These are phyloP conservation scores for Nothocercus nigrocapillus DNA, from an alignment of 2,113 vertebrate genomes.

Conservation along the genomic window DNA sequence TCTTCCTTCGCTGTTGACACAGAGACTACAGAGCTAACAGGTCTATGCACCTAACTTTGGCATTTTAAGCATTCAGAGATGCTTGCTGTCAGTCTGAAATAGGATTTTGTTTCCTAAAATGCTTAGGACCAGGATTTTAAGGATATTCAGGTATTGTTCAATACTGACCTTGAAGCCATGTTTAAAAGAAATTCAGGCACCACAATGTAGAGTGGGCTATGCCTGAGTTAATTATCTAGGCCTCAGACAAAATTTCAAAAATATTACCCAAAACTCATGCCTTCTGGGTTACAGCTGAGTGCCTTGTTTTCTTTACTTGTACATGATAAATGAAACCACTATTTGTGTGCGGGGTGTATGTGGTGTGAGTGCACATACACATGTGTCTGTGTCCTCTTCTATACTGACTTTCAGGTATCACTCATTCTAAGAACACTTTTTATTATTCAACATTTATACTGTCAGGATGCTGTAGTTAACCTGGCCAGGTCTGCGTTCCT, in stretches of 20 bases:
- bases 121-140: background rate
- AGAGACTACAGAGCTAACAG: background rate
- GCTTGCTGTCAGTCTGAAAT: background rate
- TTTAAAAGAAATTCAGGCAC: background rate
- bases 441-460: background rate
- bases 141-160: background rate
- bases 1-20: background rate
- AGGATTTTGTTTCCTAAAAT: background rate
- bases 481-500: background rate
- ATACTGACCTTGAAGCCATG: background rate
- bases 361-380: no score
- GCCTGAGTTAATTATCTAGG: constrained; percentile 18
- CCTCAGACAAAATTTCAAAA: constrained; percentile 12
- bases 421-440: background rate
- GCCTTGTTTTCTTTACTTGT: constrained; percentile 9
- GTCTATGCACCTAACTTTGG: rapidly evolving
- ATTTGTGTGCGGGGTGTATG: background rate
- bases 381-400: background rate
- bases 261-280: background rate
- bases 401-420: background rate
- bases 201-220: background rate
- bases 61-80: background rate
- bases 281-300: background rate
- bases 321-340: background rate
- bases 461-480: background rate